These are phyloP conservation scores for Datnioides undecimradiatus DNA, from an alignment of 2,113 vertebrate species.

Conservation along the genomic window DNA sequence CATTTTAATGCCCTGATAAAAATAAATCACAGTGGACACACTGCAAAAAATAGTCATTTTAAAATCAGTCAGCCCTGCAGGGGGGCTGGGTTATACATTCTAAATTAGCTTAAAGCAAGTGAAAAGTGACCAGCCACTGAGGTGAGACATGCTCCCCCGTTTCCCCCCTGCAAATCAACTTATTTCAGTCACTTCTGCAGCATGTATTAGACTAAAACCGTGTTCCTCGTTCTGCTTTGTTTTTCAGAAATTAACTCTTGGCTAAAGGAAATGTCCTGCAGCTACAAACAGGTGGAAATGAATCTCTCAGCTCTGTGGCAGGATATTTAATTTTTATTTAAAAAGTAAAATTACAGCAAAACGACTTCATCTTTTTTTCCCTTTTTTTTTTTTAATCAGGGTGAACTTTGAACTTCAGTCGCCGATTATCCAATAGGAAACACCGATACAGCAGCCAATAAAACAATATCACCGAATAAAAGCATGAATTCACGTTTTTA, in stretches of 20 bases:
- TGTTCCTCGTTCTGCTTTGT: neutral
- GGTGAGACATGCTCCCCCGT: neutral
- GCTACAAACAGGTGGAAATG: constrained; percentile 48
- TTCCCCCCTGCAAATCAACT: neutral
- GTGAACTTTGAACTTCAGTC: neutral
- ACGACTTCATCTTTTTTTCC: neutral
- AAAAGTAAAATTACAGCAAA: neutral
- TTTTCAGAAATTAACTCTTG: constrained; percentile 32
- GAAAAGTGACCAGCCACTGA: neutral
- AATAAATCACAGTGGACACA: neutral
- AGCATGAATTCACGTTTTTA: too few relatives aligned
- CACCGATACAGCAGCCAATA: neutral
- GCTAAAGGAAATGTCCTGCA: constrained; percentile 31
- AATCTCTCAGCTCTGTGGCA: constrained; percentile 28
- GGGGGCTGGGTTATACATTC: constrained; percentile 4
- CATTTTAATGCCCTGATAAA: constrained; percentile 10
- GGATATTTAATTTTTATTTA: constrained; percentile 18
- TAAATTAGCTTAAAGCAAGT: neutral
- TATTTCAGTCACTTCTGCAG: neutral
- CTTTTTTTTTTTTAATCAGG: too few relatives aligned
- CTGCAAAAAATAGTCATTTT: constrained; percentile 1
- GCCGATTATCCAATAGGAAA: neutral
- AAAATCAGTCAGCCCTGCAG: constrained; percentile 5
- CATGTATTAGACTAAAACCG: neutral
- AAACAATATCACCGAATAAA: too few relatives aligned